phyloP scores from a whole-genome alignment of 2,113 vertebrate species.

The Dinomys branickii region DNA sequence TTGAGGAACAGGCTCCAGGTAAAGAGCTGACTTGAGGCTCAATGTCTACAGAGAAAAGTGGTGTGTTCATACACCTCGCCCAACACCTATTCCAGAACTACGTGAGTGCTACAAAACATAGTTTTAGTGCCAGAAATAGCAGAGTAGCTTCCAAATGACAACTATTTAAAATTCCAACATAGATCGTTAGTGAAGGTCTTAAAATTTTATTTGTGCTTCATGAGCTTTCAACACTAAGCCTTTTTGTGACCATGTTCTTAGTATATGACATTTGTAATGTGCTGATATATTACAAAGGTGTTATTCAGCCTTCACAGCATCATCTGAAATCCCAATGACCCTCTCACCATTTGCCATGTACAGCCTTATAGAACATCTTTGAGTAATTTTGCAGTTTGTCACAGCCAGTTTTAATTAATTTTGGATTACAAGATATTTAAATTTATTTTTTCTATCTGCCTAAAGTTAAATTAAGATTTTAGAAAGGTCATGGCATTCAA shows the following conservation, averaged over 20 bases:
- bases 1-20: neutral
- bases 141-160: neutral
- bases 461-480: constrained; percentile 22
- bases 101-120: neutral
- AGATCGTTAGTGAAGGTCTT: neutral
- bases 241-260: neutral
- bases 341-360: neutral
- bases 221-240: neutral
- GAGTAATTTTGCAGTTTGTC: neutral
- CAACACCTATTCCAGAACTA: neutral
- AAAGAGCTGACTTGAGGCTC: neutral
- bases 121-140: neutral
- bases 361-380: neutral
- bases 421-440: neutral
- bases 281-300: neutral
- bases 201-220: neutral
- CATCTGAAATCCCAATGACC: neutral
- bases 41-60: neutral
- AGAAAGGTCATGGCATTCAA: neutral
- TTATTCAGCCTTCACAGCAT: neutral
- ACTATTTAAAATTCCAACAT: neutral
- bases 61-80: neutral
- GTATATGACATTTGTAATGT: neutral
- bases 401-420: neutral
- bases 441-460: neutral